Base-by-base conservation (phyloP, 2,797 vertebrate genomes). In the Rousettus madagascariensis region DNA sequence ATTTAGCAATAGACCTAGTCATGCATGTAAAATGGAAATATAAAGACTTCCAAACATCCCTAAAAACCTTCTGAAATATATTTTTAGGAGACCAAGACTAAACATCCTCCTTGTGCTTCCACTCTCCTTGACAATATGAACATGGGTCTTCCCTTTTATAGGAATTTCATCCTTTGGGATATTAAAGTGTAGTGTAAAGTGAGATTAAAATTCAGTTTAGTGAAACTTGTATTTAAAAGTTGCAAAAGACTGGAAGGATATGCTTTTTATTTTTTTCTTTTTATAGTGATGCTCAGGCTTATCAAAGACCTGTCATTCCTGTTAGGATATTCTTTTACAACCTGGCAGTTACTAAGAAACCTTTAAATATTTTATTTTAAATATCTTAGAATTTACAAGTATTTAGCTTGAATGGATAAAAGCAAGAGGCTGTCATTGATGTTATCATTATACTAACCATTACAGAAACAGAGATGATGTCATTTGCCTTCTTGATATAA, bases 221-320 rank as follows among this genome's bases (percentile, higher is more conserved):
- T 51, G 66, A 93, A 26, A 86, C 77, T 55, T 69, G 33, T 59
- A 57, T 89, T 79, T 84, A 65, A 89, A 95, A 97, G 74, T 84
- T 90, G 30, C 46, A 46, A 43, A 95, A 80, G 36, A 86, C 83
- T 89, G 69, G 63, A 97, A 93, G 43, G 80, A 53, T 79, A 49
- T 93, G 15, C 91, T 96, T 86, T 74, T 74, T 78, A 36, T 41
- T 24, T 33, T 86, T 95, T 65, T 89, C 83, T 93, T 94, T 96
- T 94, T 97, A 94, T 96, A 95, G 92, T 97, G 95, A 97, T 97
- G 95, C 93, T 98, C 97, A 97, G 94, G 85, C 63, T 96, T 97
- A 86, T 69, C 79, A 97, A 79, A 89, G 96, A 97, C 83, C 68
- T 93, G 6, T 96, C 12, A 33, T 69, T 98, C 72, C 38, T 96